Conservation (phyloP, 2,797 vertebrate species). For the Apogon talboti region DNA sequence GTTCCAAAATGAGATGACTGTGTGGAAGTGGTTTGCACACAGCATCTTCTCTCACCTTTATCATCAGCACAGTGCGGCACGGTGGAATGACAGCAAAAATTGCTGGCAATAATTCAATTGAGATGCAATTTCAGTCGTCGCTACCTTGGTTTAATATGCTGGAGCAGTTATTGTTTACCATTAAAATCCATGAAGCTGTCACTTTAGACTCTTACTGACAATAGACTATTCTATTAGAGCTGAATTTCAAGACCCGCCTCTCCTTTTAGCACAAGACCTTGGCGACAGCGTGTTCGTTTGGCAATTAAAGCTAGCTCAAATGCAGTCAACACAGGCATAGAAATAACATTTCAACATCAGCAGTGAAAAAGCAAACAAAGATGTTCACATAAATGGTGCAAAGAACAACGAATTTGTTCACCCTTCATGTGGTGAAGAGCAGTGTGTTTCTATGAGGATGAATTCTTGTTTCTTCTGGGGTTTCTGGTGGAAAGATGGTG, state of each 20-base stretch:
- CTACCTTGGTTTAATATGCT: constrained; percentile 44
- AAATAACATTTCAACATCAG: constrained; percentile 40
- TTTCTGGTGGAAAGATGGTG: background rate
- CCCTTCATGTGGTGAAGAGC: background rate
- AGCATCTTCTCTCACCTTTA: constrained; percentile 25
- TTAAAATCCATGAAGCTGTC: constrained; percentile 52
- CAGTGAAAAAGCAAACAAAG: background rate
- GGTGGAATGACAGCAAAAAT: constrained; percentile 59
- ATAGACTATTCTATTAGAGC: constrained; percentile 18
- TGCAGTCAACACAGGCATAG: constrained; percentile 16
- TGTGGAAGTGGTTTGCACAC: constrained; percentile 26
- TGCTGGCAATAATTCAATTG: constrained; percentile 60
- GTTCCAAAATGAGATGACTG: constrained; percentile 39
- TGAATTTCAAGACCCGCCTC: constrained; percentile 20
- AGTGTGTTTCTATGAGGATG: constrained; percentile 7
- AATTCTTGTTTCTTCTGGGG: background rate
- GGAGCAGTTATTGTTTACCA: constrained; percentile 56
- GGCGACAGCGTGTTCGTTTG: constrained; percentile 25
- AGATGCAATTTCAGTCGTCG: constrained; percentile 45
- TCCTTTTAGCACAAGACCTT: constrained; percentile 23
- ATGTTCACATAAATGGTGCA: background rate
- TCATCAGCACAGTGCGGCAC: constrained; percentile 37
- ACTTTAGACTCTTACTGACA: constrained; percentile 4
- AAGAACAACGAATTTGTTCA: background rate
- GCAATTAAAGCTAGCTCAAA: constrained; percentile 49